These are phyloP conservation scores for Xenopus petersii DNA, from an alignment of 2,797 vertebrate genomes.

Conservation along the genomic window DNA sequence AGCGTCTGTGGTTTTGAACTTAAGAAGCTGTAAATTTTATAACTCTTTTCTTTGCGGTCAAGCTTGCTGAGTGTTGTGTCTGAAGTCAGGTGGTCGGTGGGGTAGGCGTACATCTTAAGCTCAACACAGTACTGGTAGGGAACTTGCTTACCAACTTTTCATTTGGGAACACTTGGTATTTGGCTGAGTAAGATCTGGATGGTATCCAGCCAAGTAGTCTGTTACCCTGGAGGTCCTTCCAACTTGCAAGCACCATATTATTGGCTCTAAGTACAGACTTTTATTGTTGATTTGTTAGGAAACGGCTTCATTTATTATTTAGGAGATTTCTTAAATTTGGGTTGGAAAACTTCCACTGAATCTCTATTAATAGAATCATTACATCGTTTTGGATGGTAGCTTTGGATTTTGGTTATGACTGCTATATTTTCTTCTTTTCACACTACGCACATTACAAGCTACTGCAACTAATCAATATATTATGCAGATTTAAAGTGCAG, in stretches of 20 bases:
- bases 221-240: slow-evolving; percentile 62
- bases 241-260: slow-evolving; percentile 60
- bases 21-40: slow-evolving; percentile 76
- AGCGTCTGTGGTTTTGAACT: slow-evolving; percentile 61
- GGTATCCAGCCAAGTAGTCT: slow-evolving; percentile 69
- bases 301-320: slow-evolving; percentile 41
- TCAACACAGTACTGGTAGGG: slow-evolving; percentile 61
- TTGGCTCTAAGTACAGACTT: slow-evolving; percentile 27
- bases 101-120: slow-evolving; percentile 69
- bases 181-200: slow-evolving; percentile 69
- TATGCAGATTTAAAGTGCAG: not conserved
- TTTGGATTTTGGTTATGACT: not conserved
- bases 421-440: not conserved
- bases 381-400: slow-evolving; percentile 9
- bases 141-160: slow-evolving; percentile 70
- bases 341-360: slow-evolving; percentile 49
- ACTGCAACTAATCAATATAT: slow-evolving; percentile 18
- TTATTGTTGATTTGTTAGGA: slow-evolving; percentile 33
- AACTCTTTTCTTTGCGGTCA: slow-evolving; percentile 64
- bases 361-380: slow-evolving; percentile 53
- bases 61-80: slow-evolving; percentile 68
- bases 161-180: slow-evolving; percentile 67
- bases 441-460: not conserved
- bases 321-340: slow-evolving; percentile 38
- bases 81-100: slow-evolving; percentile 73